Base-by-base conservation (phyloP, 2,113 vertebrate species). In the Podarcis raffonei region DNA sequence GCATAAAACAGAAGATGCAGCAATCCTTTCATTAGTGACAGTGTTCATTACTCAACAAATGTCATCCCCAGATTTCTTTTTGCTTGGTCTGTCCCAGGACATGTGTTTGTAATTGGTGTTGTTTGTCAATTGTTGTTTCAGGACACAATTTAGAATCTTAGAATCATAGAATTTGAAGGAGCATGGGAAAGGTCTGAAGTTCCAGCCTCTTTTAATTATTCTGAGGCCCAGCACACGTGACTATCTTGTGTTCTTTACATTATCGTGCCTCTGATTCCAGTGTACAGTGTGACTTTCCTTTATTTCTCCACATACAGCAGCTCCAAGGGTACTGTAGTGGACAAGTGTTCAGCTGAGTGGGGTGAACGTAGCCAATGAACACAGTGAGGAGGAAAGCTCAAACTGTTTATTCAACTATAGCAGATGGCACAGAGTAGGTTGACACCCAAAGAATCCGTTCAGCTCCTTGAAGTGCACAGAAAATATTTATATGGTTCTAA, bases 71-170 rank as follows among this genome's bases (percentile, higher is more conserved):
- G 0, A 88, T 53, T 80, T 74, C 23, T 65, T 81, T 81, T 39
- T 9, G n/a, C 68, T 93, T 93, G 91, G 92, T 87, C 90, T 90
- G 94, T 75, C 5, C 39, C 78, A 39, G 90, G 86, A 89, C 96
- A 96, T 93, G 77, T 97, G 96, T 95, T 96, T 94, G 91, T 78
- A 96, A 97, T 96, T 74, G 89, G 83, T 92, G 89, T 69, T 3
- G 42, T 5, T 66, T 91, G 95, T 35, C 89, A 88, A 90, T 89
- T 94, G 92, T 91, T 92, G 84, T 93, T 96, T 94, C 94, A 93
- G 94, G 94, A 95, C 94, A 95, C 15, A 74, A 81, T 90, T 92
- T 92, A 78, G 48, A 53, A 53, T 75, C 93, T 90, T 92, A 94
- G 95, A 94, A 94, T 90, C 95, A 94, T 84, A 77, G 65, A 83